phyloP scores from a whole-genome alignment of 2,888 invertebrate genomes.

The Neoscelio sp. region DNA sequence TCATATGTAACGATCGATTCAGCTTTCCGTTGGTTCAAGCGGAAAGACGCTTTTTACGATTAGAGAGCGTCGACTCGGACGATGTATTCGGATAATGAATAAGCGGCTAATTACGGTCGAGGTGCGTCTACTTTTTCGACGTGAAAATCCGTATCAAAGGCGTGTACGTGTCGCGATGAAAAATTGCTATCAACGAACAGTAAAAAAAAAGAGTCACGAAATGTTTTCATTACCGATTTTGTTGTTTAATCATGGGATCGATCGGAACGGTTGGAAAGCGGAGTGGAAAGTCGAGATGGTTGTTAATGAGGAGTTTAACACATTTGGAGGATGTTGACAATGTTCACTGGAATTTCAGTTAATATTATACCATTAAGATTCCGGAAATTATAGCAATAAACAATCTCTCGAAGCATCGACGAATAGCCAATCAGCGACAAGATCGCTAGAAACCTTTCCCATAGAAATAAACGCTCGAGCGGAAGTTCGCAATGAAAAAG shows the following conservation, averaged over 20 bases:
- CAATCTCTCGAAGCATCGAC: too few species aligned
- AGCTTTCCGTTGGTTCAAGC: too few species aligned
- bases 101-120: conserved; percentile 44
- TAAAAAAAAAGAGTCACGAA: conserved; percentile 22
- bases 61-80: conserved; percentile 31
- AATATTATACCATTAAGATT: too few species aligned
- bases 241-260: conserved; percentile 36
- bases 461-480: too few species aligned
- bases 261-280: conserved; percentile 42
- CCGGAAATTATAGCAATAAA: too few species aligned
- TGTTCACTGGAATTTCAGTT: too few species aligned
- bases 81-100: conserved; percentile 1
- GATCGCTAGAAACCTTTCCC: too few species aligned
- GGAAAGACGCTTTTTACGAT: conserved; percentile 54
- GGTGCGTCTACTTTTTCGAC: conserved; percentile 37
- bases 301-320: conserved; percentile 43
- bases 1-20: too few species aligned
- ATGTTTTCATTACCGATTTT: conserved; percentile 59
- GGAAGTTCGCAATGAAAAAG: too few species aligned
- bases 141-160: conserved; percentile 16
- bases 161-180: conserved; percentile 47
- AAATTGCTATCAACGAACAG: conserved; percentile 48
- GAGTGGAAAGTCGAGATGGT: conserved; percentile 26
- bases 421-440: too few species aligned
- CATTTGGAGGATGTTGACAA: conserved; percentile 24